These are phyloP conservation scores for Branchipolynoe longqiensis DNA, from an alignment of 2,888 invertebrate genomes.

Conservation along the genomic window DNA sequence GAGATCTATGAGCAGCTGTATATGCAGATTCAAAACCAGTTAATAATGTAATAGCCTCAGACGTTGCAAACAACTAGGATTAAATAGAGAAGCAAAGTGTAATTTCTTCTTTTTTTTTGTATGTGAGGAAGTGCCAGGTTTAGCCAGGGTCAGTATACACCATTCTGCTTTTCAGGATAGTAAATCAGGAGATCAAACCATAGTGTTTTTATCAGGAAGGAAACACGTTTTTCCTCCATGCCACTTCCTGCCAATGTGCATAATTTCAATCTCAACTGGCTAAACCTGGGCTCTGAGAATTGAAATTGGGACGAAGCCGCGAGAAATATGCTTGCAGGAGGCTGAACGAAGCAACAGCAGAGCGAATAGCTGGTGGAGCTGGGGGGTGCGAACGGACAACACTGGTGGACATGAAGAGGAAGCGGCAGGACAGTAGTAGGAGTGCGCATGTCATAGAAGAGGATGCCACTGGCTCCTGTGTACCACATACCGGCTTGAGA, in stretches of 20 bases:
- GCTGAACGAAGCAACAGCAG: background rate
- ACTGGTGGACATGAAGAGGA: constrained; percentile 16
- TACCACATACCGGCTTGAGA: constrained; percentile 54
- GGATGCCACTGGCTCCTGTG: constrained; percentile 29
- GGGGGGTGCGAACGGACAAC: background rate
- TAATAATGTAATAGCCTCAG: no score
- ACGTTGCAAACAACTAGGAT: no score
- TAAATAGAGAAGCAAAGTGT: no score
- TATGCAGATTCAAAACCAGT: no score
- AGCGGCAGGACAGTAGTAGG: constrained; percentile 34
- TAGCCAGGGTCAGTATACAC: constrained; percentile 12
- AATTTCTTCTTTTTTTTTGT: background rate
- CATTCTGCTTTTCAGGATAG: no score
- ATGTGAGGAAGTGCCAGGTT: background rate
- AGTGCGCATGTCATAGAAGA: constrained; percentile 12
- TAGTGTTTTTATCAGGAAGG: no score
- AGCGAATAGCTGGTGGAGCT: background rate
- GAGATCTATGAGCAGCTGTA: no score
- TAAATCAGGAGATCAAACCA: no score
- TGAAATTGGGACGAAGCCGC: constrained; percentile 1
- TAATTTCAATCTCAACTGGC: no score
- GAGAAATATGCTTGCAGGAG: background rate
- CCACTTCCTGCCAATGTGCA: no score
- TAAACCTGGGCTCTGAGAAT: constrained; percentile 3
- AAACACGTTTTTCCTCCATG: no score